Evolutionary conservation across 92 coral and sea anemone genomes (phyloP), one percentile per base, ranked within the genome.

Genomic region (Blastomussa wellsi): DNA sequence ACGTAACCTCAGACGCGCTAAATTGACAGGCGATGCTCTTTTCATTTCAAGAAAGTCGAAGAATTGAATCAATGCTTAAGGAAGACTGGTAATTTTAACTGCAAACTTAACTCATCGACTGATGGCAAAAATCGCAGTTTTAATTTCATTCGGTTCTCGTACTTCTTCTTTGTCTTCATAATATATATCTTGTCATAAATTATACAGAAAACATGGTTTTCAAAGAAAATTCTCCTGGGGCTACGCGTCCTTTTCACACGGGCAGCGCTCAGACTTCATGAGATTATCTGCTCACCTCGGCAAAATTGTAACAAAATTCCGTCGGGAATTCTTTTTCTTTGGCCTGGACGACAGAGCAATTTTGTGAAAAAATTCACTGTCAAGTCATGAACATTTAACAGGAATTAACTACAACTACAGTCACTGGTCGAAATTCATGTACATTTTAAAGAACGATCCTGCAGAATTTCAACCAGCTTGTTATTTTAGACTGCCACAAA

Each of bases 61-160:
- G 51, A 70, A 81, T 69, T 81, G 49, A 81, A 72, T 70, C 78
- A 81, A 44, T 48, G 19, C 35, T 59, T 13, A 59, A 35, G 48
- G 31, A 12, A 28, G 37, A 20, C 20, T 33, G 76, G 35, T 83
- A 39, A 59, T 83, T 74, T 55, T 11, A 38, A 20, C 47, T 16
- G 81, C 44, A 74, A 74, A 73, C 81, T 74, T 74, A 38, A 72
- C 60, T n/a, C 35, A 22, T 60, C 39, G 69, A 8, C 10, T 26
- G 16, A 28, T 26, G 24, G 32, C 16, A 33, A 80, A 80, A 65
- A 20, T 71, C 39, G 71, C 48, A 62, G 22, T 42, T 28, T 68
- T 12, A 68, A 29, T 26, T 26, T 12, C 72, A 17, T 26, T 26
- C 39, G 29, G 2, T 12, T 31, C 20, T 19, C 12, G 38, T 38